Evolutionary conservation across 35 echinoderm and acorn worm genomes (phyloP).

Genomic region (Ophioderma brevispina): DNA sequence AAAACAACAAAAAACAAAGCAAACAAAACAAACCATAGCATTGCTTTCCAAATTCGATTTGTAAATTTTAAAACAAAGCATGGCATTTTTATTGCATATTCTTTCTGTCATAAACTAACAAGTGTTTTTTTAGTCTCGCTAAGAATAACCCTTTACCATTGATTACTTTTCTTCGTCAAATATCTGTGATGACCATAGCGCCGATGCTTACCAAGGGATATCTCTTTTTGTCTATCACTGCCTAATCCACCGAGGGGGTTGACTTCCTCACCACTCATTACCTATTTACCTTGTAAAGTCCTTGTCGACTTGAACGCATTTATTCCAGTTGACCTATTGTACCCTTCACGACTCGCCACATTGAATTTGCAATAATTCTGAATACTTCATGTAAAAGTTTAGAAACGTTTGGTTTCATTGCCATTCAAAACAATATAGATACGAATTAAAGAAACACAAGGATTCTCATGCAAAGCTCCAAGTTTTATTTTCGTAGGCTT

Average conservation of each 20-base stretch:
- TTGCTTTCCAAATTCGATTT: neutral
- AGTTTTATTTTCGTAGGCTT: too few species aligned
- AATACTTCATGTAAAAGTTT: too few species aligned
- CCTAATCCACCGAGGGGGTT: constrained; percentile 65
- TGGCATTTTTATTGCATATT: too few species aligned
- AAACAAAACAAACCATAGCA: neutral
- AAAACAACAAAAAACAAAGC: too few species aligned
- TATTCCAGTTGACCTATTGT: constrained; percentile 18
- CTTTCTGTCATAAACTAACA: too few species aligned
- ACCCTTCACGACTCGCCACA: constrained; percentile 51
- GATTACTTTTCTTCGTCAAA: constrained; percentile 64
- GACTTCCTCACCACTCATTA: constrained; percentile 35
- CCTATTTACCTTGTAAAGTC: constrained; percentile 13
- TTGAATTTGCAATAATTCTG: constrained; percentile 66
- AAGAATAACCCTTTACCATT: constrained; percentile 64
- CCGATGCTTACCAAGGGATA: constrained; percentile 26
- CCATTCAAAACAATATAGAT: too few species aligned
- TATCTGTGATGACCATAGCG: constrained; percentile 58
- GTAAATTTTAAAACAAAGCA: too few species aligned
- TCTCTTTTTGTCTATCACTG: constrained; percentile 34
- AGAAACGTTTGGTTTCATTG: too few species aligned
- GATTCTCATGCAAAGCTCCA: too few species aligned
- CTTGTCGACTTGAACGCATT: constrained; percentile 24
- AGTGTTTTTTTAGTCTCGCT: too few species aligned
- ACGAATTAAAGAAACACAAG: too few species aligned